These are phyloP conservation scores for Conger conger DNA, from an alignment of 2,113 vertebrate species.

Conservation along the genomic window DNA sequence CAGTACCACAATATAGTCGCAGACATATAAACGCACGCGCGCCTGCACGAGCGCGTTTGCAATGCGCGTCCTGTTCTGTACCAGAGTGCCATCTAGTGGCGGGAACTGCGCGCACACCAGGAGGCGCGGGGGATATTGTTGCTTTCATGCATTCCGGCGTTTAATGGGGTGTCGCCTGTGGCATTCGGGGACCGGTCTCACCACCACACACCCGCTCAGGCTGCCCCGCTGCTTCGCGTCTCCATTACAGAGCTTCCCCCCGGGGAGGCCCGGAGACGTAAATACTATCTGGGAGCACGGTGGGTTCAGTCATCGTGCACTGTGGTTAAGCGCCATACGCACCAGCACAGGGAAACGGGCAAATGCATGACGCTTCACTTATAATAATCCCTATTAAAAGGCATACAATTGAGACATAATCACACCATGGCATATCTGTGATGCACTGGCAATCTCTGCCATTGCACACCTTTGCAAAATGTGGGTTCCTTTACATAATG, in stretches of 20 bases:
- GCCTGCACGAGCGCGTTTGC: too few species aligned
- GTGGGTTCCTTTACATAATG: too few species aligned
- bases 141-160: background rate
- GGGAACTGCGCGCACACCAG: background rate
- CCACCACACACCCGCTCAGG: background rate
- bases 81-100: conserved; percentile 68
- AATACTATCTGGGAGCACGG: background rate
- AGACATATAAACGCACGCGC: background rate
- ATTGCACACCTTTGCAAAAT: too few species aligned
- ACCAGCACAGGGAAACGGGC: background rate
- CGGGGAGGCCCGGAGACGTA: background rate
- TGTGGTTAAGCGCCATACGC: background rate
- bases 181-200: background rate
- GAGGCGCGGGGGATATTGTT: background rate
- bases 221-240: background rate
- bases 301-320: background rate
- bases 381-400: too few species aligned
- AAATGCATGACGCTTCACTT: background rate
- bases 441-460: too few species aligned
- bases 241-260: background rate
- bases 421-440: too few species aligned
- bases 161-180: conserved; percentile 3
- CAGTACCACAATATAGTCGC: background rate
- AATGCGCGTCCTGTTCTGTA: conserved; percentile 18
- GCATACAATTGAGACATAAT: too few species aligned